Percentiles rank a stretch among this genome's conserved stretches.
These are phyloP conservation scores for Tridacna gigas DNA, from an alignment of 2,888 invertebrate genomes.

Conservation along the genomic window DNA sequence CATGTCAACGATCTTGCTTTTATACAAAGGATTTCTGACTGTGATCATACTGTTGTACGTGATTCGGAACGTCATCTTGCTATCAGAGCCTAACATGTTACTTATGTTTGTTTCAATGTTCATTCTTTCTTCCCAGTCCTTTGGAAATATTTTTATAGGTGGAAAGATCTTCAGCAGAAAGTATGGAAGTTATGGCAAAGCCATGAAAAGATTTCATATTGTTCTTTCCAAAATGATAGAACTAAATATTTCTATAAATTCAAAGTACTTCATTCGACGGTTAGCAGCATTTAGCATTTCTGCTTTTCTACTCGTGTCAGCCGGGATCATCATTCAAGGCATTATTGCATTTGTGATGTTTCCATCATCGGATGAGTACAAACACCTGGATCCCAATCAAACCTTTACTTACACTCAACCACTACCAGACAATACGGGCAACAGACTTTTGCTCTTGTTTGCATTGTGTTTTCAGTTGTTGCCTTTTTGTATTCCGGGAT, in stretches of 20 bases:
- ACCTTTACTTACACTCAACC: background rate
- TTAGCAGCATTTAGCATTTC: background rate
- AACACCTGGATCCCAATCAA: background rate
- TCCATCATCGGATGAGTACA: background rate
- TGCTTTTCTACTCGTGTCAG: background rate
- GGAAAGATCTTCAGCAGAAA: slow-evolving; percentile 8
- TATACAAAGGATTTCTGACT: slow-evolving; percentile 7
- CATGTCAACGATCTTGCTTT: background rate
- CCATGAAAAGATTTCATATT: background rate
- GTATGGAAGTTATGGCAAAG: slow-evolving; percentile 6
- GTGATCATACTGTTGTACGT: background rate
- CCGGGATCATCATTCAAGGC: background rate
- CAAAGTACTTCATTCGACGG: background rate
- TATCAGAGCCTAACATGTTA: background rate
- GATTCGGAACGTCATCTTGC: background rate
- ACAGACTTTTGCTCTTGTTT: background rate
- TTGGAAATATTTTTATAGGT: slow-evolving; percentile 7
- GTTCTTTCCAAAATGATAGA: background rate
- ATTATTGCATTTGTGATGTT: background rate
- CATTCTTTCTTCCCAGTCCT: background rate
- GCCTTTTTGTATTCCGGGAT: background rate
- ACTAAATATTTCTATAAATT: background rate
- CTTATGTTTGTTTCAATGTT: background rate
- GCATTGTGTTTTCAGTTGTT: background rate
- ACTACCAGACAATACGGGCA: background rate